Evolutionary conservation across 2,113 vertebrate genomes (phyloP).

Genomic region (Plectropomus leopardus): DNA sequence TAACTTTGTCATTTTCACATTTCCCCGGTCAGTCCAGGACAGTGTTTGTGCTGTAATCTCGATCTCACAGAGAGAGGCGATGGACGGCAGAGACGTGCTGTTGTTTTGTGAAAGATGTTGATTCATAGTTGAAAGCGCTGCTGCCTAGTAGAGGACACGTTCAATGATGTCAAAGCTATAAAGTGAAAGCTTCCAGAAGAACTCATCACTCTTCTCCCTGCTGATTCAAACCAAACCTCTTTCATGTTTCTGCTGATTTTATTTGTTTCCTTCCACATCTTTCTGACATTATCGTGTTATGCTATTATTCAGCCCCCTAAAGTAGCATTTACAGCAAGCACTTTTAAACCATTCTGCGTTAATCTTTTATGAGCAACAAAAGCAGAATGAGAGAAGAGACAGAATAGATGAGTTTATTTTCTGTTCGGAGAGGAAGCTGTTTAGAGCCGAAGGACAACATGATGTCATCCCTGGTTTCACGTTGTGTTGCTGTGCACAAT

Average conservation of each 20-base stretch:
- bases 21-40: neutral
- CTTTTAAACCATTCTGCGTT: neutral
- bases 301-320: neutral
- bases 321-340: neutral
- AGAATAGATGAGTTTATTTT: neutral
- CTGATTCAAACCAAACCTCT: constrained; percentile 7
- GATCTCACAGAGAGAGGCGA: constrained; percentile 2
- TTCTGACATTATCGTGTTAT: constrained; percentile 5
- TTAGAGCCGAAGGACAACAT: neutral
- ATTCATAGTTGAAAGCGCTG: neutral
- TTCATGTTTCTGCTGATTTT: constrained; percentile 1
- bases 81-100: neutral
- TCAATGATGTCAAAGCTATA: constrained; percentile 10
- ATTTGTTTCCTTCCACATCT: neutral
- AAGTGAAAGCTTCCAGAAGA: neutral
- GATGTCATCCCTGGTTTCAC: neutral
- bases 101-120: constrained; percentile 7
- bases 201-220: neutral
- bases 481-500: neutral
- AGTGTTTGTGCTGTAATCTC: neutral
- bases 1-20: neutral
- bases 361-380: neutral
- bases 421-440: neutral
- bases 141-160: constrained; percentile 24
- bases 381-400: neutral